phyloP scores from a whole-genome alignment of 2,797 vertebrate species.

The Amazona ochrocephala region DNA sequence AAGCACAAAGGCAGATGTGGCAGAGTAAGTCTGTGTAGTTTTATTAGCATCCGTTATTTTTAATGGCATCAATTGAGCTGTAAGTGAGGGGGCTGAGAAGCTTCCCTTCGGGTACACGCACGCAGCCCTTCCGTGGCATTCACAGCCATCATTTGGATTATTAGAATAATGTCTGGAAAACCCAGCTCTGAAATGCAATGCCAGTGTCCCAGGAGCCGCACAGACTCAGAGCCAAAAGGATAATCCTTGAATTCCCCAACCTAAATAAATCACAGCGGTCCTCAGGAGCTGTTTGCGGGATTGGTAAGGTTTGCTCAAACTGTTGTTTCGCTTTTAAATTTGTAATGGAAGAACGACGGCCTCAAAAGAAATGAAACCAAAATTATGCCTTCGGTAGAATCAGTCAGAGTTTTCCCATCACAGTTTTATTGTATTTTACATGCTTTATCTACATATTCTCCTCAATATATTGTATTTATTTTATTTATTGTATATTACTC shows the following conservation, averaged over 20 bases:
- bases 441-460: neutral
- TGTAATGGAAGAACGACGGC: neutral
- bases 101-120: neutral
- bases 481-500: neutral
- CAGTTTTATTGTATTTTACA: neutral
- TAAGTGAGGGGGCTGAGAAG: neutral
- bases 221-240: neutral
- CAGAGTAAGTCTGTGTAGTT: neutral
- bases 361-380: neutral
- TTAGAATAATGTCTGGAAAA: neutral
- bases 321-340: neutral
- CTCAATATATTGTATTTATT: no score
- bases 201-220: neutral
- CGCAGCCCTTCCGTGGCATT: neutral
- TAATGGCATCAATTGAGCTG: neutral
- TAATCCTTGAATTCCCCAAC: constrained; percentile 15
- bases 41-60: neutral
- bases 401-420: neutral
- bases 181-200: neutral
- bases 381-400: neutral
- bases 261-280: neutral
- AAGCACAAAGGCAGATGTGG: neutral
- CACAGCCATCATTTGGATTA: neutral
- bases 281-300: neutral
- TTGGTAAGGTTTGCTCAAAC: neutral